Conservation (phyloP, 2,888 invertebrate species). For the Drosophila recens region DNA sequence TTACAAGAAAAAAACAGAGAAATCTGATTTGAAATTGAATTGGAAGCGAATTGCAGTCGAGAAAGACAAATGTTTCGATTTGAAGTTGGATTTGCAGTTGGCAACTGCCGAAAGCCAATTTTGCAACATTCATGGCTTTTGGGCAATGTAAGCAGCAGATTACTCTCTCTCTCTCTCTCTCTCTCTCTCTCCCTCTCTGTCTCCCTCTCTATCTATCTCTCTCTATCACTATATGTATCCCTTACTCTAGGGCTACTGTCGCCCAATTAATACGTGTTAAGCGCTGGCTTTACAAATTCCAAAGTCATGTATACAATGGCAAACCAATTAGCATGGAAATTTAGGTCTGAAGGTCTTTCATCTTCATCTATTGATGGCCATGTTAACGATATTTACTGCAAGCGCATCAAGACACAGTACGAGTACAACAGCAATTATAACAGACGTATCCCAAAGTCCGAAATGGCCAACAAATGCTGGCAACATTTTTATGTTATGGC, state of each 20-base stretch:
- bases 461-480: constrained; percentile 55
- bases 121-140: constrained; percentile 27
- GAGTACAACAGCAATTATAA: constrained; percentile 16
- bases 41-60: constrained; percentile 19
- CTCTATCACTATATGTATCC: not conserved
- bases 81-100: constrained; percentile 14
- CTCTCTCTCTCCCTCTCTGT: constrained; percentile 2
- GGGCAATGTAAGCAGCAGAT: constrained; percentile 30
- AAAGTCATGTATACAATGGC: constrained; percentile 49
- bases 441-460: constrained; percentile 22
- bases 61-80: constrained; percentile 28
- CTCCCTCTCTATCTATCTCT: not conserved
- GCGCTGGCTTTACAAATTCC: constrained; percentile 54
- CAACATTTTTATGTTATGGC: constrained; percentile 67
- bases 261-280: constrained; percentile 46
- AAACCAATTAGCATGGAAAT: constrained; percentile 74
- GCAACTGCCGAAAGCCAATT: constrained; percentile 24
- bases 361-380: constrained; percentile 59
- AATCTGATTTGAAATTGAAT: constrained; percentile 16
- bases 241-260: constrained; percentile 23
- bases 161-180: no score
- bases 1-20: not conserved
- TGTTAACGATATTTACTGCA: constrained; percentile 68
- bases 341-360: constrained; percentile 35
- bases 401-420: constrained; percentile 14